Evolutionary conservation across 2,113 vertebrate species (phyloP).

Genomic region (Cichladusa arquata): DNA sequence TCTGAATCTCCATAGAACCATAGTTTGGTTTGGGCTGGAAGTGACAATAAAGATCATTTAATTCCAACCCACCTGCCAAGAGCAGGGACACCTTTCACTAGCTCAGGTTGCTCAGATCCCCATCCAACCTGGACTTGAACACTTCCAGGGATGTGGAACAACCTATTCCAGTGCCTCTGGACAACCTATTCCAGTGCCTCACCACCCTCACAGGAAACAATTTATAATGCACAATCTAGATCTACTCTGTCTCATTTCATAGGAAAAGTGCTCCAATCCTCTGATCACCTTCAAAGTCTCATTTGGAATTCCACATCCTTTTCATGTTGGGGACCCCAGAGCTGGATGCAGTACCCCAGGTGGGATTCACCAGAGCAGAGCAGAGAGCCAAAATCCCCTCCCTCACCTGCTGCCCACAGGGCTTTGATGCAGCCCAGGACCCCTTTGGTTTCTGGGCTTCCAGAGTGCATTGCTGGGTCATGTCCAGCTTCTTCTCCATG

Average conservation of each 20-base stretch:
- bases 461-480: neutral
- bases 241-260: neutral
- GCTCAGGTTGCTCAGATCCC: neutral
- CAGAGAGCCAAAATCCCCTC: neutral
- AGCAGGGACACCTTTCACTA: neutral
- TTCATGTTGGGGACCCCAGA: neutral
- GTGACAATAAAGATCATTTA: neutral
- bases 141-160: neutral
- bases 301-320: neutral
- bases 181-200: neutral
- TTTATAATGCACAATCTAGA: neutral
- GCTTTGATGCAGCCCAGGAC: neutral
- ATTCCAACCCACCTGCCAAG: neutral
- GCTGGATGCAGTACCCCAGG: neutral
- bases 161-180: neutral
- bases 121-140: neutral
- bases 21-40: neutral
- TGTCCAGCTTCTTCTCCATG: neutral
- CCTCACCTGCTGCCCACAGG: neutral
- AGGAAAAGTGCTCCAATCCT: neutral
- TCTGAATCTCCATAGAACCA: neutral
- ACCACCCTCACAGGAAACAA: neutral
- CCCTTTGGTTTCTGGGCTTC: neutral
- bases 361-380: neutral
- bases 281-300: neutral